Conservation (phyloP, 1,140 invertebrate species). For the Drosophila ambigua region DNA sequence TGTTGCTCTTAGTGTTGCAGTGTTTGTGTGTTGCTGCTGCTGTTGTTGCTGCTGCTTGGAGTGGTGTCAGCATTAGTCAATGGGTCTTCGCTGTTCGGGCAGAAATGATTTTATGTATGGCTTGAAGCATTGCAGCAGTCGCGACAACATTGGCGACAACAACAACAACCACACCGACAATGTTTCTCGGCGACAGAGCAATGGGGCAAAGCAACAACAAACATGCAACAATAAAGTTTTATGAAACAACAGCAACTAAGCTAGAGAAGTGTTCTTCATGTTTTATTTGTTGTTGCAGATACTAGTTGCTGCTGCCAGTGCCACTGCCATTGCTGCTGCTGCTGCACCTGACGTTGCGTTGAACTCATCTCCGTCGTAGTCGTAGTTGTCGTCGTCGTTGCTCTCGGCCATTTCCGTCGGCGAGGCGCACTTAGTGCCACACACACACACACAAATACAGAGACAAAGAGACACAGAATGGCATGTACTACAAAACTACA, state of each 20-base stretch:
- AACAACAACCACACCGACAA: conserved; percentile 45
- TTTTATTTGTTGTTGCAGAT: conserved; percentile 10
- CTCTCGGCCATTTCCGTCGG: conserved; percentile 72
- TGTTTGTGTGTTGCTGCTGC: conserved; percentile 12
- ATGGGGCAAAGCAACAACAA: conserved; percentile 35
- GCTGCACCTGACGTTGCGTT: conserved; percentile 74
- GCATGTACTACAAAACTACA: conserved; percentile 13
- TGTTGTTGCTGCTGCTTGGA: conserved; percentile 2
- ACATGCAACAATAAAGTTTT: conserved; percentile 73
- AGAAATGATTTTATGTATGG: conserved; percentile 66
- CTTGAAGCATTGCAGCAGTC: conserved; percentile 43
- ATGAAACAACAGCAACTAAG: conserved; percentile 62
- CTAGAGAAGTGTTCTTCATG: conserved; percentile 36
- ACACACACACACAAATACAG: conserved; percentile 40
- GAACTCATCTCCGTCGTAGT: conserved; percentile 60
- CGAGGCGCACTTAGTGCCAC: conserved; percentile 63
- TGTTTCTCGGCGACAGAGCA: conserved; percentile 8
- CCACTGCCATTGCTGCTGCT: conserved; percentile 16
- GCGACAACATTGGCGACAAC: conserved; percentile 25
- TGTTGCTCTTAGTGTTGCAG: conserved; percentile 4
- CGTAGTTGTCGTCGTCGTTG: conserved; percentile 31
- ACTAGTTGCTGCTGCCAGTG: conserved; percentile 10
- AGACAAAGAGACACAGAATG: conserved; percentile 3
- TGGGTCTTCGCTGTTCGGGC: conserved; percentile 27
- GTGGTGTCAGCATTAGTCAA: conserved; percentile 51